Conservation (phyloP, 2,113 vertebrate genomes). For the Mesitornis unicolor region DNA sequence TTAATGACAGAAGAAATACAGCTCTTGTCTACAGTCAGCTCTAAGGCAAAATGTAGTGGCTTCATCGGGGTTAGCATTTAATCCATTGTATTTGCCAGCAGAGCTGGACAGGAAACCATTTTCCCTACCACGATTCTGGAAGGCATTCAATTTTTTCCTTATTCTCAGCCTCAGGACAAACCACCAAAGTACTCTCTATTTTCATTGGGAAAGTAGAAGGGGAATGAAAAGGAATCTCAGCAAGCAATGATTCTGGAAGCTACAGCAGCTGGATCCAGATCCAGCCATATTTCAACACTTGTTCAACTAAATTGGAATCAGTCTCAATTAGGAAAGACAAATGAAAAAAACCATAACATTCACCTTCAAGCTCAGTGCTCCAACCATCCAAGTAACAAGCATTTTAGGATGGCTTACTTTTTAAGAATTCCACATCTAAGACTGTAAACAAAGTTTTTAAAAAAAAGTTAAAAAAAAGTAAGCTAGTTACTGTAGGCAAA, state of each 20-base stretch:
- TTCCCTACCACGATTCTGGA: neutral
- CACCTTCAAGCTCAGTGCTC: neutral
- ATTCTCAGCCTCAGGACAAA: neutral
- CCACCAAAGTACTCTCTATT: neutral
- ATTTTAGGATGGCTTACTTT: neutral
- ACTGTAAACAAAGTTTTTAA: neutral
- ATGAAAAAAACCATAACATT: rapidly evolving
- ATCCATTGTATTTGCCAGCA: neutral
- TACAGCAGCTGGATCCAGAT: neutral
- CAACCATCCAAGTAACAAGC: neutral
- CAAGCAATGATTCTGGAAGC: neutral
- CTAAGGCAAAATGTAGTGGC: neutral
- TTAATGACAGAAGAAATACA: neutral
- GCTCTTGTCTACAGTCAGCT: neutral
- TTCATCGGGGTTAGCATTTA: neutral
- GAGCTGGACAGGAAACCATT: neutral
- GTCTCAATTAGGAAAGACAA: neutral
- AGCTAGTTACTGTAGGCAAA: neutral
- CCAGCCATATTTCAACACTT: neutral
- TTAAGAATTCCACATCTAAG: neutral
- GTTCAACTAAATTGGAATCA: neutral
- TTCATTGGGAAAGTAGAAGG: neutral
- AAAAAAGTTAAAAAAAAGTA: neutral
- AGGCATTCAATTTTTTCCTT: neutral
- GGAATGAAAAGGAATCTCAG: neutral